Base-by-base conservation (phyloP, 2,888 invertebrate species). In the Bombylius major region DNA sequence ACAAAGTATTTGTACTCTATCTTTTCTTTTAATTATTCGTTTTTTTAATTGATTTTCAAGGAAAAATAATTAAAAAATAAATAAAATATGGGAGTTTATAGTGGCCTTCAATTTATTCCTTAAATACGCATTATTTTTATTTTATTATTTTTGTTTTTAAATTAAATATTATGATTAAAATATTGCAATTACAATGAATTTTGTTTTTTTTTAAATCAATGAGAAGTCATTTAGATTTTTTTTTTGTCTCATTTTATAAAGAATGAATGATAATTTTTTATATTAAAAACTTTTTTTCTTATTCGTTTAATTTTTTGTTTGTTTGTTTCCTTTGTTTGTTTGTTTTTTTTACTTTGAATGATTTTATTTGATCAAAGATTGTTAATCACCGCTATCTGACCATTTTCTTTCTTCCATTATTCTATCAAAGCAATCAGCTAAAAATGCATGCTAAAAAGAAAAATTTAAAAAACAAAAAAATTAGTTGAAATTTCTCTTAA, bases 321-420 rank as follows among this genome's bases (percentile, higher is more conserved):
- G 23, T 23, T 23, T 23, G 3, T 23, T 23, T 23, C 23, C 23
- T 23, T 23, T 23, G n/a, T n/a, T n/a, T n/a, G n/a, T 23, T 23
- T 23, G 1, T 23, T 23, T 23, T 23, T 23, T 23, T 23, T 23
- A 23, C 1, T 36, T 36, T 8, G 9, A 36, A 36, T 36, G 36
- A 8, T 36, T 9, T 36, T 36, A 36, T 36, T 36, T 23, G 1
- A 36, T 3, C 7, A 2, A 42, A 42, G 39, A 14, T 48, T 56
- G 75, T 80, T 87, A 88, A 75, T 89, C 89, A 52, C 87, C 87
- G 50, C 86, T 83, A 71, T 89, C 89, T 57, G 83, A 81, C 89
- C 89, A 89, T 73, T 86, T 87, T 63, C 84, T 83, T 73, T 97
- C 96, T 72, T 94, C 93, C 71, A 89, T 86, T 80, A 96, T 89